Evolutionary conservation across 1,140 invertebrate genomes (phyloP), one percentile per base, ranked within the genome.

Genomic region (Zaprionus kolodkinae): DNA sequence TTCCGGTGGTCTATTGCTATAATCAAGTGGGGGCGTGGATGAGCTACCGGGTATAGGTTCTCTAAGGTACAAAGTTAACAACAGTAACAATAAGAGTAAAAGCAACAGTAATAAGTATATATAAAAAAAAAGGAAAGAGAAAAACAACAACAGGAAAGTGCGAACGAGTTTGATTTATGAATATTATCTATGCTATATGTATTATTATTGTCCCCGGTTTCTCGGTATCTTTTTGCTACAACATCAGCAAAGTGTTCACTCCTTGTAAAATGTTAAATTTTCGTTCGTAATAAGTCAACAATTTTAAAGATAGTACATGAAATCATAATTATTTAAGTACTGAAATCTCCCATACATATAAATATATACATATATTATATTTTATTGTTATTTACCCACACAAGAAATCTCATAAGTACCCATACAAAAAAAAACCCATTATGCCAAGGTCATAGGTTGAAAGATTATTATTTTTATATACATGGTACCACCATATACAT

Each of bases 401-500:
- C 11, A 45, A 66, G 27, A 52, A 54, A 72, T 72, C 63, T 72
- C 70, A 72, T 60, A 59, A 15, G n/a, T 17, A 9, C 40, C 40
- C n/a, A 45, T 52, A 30, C 2, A 11, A 57, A 17, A 30, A 4
- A 11, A 57, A 17, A 27, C 21, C 7, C 43, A 55, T 43, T 54
- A 54, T 62, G 5, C 30, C 21, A 15, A 52, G 36, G 55, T 33
- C 36, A 59, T 27, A 57, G 63, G 63, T 60, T 40, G 5, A 59
- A 36, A 66, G 35, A 65, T 59, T 67, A 67, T 72, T 36, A 60
- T 59, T 38, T 55, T 62, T 68, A 30, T 68, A 56, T 68, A 56
- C 55, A 67, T 61, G 36, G 55, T 36, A 60, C 50, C 17, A 17
- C 43, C 17, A 55, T 6, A 50, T 50, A 17, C 21, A 21, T 25